A percentile compares a stretch with the other conserved stretches of the same genome.
Evolutionary conservation across 30 jellyfish, hydroid and myxozoan genomes (phyloP).

Genomic region (Turritopsis rubra): DNA sequence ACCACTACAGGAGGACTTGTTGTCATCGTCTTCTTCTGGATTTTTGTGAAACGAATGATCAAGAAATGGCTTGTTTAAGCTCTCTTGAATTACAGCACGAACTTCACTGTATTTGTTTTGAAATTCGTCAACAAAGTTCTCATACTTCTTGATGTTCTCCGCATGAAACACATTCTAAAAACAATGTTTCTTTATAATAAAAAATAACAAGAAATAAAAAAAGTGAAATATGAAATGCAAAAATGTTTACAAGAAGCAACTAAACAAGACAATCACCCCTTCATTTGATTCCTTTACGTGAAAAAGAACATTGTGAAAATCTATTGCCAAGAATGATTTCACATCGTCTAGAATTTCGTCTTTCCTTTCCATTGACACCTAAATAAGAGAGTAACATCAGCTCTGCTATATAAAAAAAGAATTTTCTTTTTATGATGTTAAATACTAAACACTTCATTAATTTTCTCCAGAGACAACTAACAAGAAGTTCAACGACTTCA

Average conservation of each 20-base stretch:
- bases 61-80: constrained; percentile 6
- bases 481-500: no score
- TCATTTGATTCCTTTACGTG: not conserved
- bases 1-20: constrained; percentile 45
- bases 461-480: no score
- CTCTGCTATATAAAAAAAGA: no score
- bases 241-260: not conserved
- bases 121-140: constrained; percentile 31
- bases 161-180: not conserved
- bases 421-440: no score
- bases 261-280: not conserved
- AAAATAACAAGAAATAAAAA: no score
- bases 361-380: constrained; percentile 44
- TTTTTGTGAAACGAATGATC: not conserved
- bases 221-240: not conserved
- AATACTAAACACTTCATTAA: no score
- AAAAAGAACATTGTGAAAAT: constrained; percentile 41
- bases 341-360: constrained; percentile 50
- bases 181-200: no score
- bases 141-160: constrained; percentile 24
- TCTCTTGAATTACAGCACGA: constrained; percentile 65
- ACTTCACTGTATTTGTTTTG: constrained; percentile 45
- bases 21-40: constrained; percentile 63
- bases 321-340: constrained; percentile 55
- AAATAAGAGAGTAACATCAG: not conserved